phyloP scores from a whole-genome alignment of 2,888 invertebrate species.

The Taenaris catops region DNA sequence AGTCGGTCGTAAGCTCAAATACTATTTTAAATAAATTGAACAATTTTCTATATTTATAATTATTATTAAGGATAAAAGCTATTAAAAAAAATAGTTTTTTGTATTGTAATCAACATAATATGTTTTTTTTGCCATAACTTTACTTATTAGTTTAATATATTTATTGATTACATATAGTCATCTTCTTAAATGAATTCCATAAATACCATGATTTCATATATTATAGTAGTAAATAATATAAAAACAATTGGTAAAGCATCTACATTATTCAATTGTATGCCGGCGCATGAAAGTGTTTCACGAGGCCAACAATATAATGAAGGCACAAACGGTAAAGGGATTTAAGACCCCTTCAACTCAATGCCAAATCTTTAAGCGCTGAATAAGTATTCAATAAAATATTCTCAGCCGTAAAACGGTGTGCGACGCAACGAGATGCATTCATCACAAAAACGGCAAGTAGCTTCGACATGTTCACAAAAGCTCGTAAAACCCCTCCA shows the following conservation, averaged over 20 bases:
- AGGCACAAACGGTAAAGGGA: constrained; percentile 42
- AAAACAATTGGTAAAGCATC: neutral
- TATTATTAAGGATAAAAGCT: no score
- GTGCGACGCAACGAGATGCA: constrained; percentile 46
- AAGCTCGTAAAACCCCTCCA: constrained; percentile 78
- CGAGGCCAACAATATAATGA: constrained; percentile 46
- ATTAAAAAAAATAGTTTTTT: no score
- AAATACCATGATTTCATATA: no score
- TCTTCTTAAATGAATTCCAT: no score
- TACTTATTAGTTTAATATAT: no score
- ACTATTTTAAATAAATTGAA: no score
- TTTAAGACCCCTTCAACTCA: constrained; percentile 38
- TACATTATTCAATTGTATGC: constrained; percentile 19
- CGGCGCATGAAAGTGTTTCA: constrained; percentile 40
- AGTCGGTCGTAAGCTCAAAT: no score
- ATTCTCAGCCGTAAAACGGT: constrained; percentile 53
- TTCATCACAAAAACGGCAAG: constrained; percentile 69
- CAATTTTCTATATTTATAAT: no score
- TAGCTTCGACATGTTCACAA: constrained; percentile 75
- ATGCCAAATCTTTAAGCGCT: constrained; percentile 42
- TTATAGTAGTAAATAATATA: no score
- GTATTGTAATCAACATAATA: no score
- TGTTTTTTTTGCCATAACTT: no score
- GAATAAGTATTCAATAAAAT: constrained; percentile 73
- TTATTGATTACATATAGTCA: no score